Percentiles rank a stretch among this genome's conserved stretches.
These are phyloP conservation scores for Monoplex corrugatus DNA, from an alignment of 2,888 invertebrate species.

Conservation along the genomic window DNA sequence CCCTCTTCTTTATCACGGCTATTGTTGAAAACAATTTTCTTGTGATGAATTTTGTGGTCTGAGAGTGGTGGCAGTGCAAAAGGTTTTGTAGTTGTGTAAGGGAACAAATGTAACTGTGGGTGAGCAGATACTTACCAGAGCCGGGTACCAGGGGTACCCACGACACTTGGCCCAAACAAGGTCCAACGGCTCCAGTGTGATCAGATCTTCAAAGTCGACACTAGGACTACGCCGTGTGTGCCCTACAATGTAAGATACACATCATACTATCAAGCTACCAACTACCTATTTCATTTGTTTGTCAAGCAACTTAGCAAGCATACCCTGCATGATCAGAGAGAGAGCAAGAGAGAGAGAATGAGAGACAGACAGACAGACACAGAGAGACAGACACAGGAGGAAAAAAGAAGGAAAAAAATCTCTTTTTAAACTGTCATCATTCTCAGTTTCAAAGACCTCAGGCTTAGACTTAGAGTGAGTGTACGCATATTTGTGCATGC, in stretches of 20 bases:
- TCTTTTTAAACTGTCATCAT: too few species aligned
- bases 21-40: neutral
- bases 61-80: neutral
- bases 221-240: slow-evolving; percentile 73
- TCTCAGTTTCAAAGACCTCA: too few species aligned
- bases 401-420: too few species aligned
- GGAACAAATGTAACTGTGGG: too few species aligned
- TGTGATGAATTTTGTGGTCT: neutral
- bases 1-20: neutral
- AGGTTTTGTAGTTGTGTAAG: neutral
- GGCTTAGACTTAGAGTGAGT: too few species aligned
- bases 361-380: neutral
- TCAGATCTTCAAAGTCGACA: slow-evolving; percentile 77
- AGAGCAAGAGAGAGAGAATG: slow-evolving; percentile 26
- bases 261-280: slow-evolving; percentile 5
- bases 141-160: slow-evolving; percentile 98
- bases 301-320: too few species aligned
- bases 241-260: slow-evolving; percentile 62
- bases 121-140: slow-evolving; percentile 84
- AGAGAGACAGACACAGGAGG: neutral
- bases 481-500: too few species aligned
- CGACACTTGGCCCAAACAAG: slow-evolving; percentile 98
- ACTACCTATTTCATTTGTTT: neutral
- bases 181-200: slow-evolving; percentile 90
- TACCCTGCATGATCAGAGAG: neutral